phyloP scores from a whole-genome alignment of 2,113 vertebrate genomes.

The Pangasianodon gigas region DNA sequence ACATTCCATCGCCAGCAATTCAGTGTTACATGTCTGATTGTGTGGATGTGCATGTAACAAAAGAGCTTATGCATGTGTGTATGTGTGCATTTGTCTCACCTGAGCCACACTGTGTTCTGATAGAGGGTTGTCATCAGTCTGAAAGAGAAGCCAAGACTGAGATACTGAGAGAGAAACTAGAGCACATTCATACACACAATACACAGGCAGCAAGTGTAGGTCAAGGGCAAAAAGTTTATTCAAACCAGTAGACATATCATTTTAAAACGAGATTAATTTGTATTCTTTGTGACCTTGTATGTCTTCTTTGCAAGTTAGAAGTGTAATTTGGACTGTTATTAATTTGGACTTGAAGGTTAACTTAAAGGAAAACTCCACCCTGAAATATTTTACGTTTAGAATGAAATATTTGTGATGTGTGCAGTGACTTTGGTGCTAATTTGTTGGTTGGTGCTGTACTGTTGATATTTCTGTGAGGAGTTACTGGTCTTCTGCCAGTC shows the following conservation, averaged over 20 bases:
- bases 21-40: background rate
- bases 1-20: background rate
- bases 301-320: background rate
- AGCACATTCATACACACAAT: background rate
- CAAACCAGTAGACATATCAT: background rate
- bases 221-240: background rate
- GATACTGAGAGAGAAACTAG: background rate
- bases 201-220: background rate
- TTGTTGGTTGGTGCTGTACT: background rate
- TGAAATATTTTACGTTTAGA: background rate
- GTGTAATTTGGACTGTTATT: background rate
- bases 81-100: slow-evolving; percentile 65
- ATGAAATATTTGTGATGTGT: background rate
- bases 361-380: background rate
- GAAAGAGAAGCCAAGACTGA: slow-evolving; percentile 50
- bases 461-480: background rate
- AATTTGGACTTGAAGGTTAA: background rate
- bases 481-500: background rate
- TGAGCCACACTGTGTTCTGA: slow-evolving; percentile 81
- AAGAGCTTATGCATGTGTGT: background rate
- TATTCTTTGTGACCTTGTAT: background rate
- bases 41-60: background rate
- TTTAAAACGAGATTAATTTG: background rate
- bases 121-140: slow-evolving; percentile 77
- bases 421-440: background rate